These are phyloP conservation scores for Cenopis cana DNA, from an alignment of 2,888 invertebrate species.

Conservation along the genomic window DNA sequence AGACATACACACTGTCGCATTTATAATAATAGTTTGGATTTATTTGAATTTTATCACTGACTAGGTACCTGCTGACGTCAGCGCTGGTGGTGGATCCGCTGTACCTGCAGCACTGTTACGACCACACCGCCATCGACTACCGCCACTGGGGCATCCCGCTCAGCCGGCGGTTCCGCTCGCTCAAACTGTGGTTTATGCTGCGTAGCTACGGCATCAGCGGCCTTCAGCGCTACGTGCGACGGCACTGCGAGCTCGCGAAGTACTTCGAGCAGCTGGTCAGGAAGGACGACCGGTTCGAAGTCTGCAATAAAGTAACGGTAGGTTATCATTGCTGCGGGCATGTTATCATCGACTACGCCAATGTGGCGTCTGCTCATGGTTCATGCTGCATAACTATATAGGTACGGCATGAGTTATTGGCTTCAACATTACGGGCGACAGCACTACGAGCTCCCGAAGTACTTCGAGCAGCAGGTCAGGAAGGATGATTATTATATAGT, in stretches of 20 bases:
- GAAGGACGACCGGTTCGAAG: conserved; percentile 94
- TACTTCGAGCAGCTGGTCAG: conserved; percentile 92
- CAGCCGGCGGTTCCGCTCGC: conserved; percentile 96
- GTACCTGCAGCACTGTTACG: conserved; percentile 98
- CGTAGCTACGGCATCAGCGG: conserved; percentile 97
- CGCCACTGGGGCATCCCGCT: conserved; percentile 99
- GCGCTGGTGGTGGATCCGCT: conserved; percentile 99
- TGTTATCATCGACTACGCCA: too few relatives aligned
- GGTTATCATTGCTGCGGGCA: not conserved
- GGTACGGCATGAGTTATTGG: too few relatives aligned
- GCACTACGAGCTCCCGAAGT: conserved; percentile 96
- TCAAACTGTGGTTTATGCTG: conserved; percentile 99
- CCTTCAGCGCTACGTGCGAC: conserved; percentile 95
- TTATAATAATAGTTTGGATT: too few relatives aligned
- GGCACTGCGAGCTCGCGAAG: conserved; percentile 96
- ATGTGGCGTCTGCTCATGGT: too few relatives aligned
- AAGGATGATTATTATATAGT: conserved; percentile 93
- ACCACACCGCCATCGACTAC: conserved; percentile 95
- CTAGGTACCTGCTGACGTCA: conserved; percentile 93
- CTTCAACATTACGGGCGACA: too few relatives aligned
- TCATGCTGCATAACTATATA: too few relatives aligned
- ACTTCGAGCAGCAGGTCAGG: conserved; percentile 92
- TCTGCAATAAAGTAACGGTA: conserved; percentile 96
- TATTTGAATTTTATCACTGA: not conserved
- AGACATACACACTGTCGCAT: too few relatives aligned